phyloP scores from a whole-genome alignment of 2,888 invertebrate species.

The Drosophila kanekoi region DNA sequence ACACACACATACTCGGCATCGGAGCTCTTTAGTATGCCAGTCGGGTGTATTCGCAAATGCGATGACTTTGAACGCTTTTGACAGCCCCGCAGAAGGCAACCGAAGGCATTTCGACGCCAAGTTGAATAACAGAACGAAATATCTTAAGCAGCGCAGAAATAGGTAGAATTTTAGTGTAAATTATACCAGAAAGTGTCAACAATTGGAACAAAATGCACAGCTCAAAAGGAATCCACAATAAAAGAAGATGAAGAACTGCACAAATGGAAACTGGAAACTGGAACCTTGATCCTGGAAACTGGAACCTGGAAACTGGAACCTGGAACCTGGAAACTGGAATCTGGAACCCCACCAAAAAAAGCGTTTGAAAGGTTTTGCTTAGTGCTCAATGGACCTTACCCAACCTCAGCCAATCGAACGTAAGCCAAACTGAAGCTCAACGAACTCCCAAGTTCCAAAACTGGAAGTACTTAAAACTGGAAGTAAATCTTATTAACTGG shows the following conservation, averaged over 20 bases:
- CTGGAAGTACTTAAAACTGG: too few species aligned
- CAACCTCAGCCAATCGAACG: neutral
- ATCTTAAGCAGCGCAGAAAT: neutral
- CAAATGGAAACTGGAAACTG: too few species aligned
- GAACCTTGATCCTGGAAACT: too few species aligned
- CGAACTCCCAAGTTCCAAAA: too few species aligned
- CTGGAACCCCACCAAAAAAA: too few species aligned
- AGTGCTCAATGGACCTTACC: neutral
- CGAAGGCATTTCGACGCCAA: conserved; percentile 19
- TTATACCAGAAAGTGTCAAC: too few species aligned
- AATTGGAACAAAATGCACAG: neutral
- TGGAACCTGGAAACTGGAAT: too few species aligned
- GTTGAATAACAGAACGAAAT: conserved; percentile 21
- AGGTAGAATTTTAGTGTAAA: neutral
- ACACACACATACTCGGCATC: too few species aligned
- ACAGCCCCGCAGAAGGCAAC: conserved; percentile 31
- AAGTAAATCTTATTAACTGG: too few species aligned
- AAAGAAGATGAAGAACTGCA: too few species aligned
- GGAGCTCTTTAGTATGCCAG: conserved; percentile 54
- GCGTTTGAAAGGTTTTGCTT: too few species aligned
- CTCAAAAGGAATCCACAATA: neutral
- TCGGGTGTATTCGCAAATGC: conserved; percentile 46
- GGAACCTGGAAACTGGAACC: too few species aligned
- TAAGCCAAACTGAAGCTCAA: neutral
- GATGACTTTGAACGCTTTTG: conserved; percentile 65